Conservation (phyloP, 2,797 vertebrate genomes). For the Tamandua tetradactyla region DNA sequence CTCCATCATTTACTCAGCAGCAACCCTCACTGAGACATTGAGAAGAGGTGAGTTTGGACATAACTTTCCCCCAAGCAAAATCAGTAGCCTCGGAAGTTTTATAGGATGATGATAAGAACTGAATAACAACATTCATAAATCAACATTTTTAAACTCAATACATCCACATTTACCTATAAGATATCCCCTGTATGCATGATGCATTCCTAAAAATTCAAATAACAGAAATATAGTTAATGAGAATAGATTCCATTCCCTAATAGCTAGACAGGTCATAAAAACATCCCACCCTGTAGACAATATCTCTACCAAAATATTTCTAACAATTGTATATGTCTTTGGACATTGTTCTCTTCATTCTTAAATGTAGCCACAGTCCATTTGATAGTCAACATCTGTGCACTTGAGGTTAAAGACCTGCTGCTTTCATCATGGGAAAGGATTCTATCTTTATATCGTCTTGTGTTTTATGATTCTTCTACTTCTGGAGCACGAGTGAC, state of each 20-base stretch:
- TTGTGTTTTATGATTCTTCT: neutral
- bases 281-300: neutral
- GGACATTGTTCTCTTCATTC: neutral
- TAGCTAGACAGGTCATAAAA: neutral
- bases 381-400: neutral
- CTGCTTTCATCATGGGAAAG: neutral
- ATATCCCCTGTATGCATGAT: neutral
- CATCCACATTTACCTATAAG: neutral
- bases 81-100: neutral
- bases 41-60: neutral
- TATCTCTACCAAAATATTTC: neutral
- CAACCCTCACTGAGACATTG: neutral
- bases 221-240: neutral
- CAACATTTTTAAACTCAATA: neutral
- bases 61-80: slow-evolving; percentile 11
- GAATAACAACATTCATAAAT: neutral
- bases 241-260: neutral
- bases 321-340: neutral
- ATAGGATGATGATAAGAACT: neutral
- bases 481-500: neutral
- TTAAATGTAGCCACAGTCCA: neutral
- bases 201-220: neutral
- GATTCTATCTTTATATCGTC: neutral
- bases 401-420: neutral
- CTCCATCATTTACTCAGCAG: neutral